These are phyloP conservation scores for Salvelinus sp. DNA, from an alignment of 2,113 vertebrate species.

Conservation along the genomic window DNA sequence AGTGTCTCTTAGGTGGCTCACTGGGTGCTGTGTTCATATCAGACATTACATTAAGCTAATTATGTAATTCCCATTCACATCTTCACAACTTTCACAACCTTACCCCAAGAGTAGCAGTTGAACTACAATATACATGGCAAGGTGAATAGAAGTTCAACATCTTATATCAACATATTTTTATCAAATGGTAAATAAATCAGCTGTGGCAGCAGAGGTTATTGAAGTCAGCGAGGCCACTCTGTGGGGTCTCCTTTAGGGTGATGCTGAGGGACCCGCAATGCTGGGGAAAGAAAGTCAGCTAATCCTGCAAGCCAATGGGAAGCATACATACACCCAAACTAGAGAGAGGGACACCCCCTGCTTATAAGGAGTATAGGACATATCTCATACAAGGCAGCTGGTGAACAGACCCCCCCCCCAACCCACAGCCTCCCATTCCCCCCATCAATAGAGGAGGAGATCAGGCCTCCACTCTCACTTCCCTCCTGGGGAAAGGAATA, in stretches of 20 bases:
- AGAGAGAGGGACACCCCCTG: neutral
- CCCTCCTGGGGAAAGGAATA: no score
- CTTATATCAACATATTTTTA: conserved; percentile 5
- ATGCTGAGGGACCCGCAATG: conserved; percentile 5
- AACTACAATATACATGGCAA: conserved; percentile 4
- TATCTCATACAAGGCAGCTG: conserved; percentile 35
- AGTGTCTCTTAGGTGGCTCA: neutral
- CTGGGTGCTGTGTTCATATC: neutral
- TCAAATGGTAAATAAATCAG: conserved; percentile 14
- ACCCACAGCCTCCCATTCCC: no score
- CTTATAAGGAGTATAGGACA: conserved; percentile 15
- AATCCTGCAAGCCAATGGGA: neutral
- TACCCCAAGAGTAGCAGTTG: neutral
- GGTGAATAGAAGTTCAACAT: conserved; percentile 13
- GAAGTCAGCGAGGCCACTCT: neutral
- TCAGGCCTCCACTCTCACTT: no score
- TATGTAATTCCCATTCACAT: neutral
- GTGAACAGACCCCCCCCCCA: conserved; percentile 30
- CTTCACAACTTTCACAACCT: conserved; percentile 8
- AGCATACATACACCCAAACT: neutral
- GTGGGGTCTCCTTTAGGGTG: neutral
- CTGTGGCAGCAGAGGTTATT: neutral
- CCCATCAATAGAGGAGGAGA: no score
- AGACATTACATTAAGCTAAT: neutral
- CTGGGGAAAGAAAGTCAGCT: neutral